phyloP scores from a whole-genome alignment of 2,888 invertebrate species.

The Tridacna gigas region DNA sequence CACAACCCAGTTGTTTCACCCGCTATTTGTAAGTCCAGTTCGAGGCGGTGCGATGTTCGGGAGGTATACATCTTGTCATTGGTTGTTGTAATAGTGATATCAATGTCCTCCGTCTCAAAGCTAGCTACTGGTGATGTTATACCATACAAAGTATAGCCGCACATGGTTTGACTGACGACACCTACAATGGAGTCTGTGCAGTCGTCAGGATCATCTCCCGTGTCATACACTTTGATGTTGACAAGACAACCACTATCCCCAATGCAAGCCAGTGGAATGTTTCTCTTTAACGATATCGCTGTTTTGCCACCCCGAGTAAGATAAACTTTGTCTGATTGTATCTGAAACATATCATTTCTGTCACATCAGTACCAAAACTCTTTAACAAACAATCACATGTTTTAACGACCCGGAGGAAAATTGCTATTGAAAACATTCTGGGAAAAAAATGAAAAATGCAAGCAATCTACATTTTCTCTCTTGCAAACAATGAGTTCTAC shows the following conservation, averaged over 20 bases:
- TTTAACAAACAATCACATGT: too few relatives aligned
- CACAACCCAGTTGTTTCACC: neutral
- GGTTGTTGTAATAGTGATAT: neutral
- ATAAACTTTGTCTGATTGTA: neutral
- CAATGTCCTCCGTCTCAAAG: conserved; percentile 4
- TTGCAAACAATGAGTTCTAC: too few relatives aligned
- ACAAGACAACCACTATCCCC: neutral
- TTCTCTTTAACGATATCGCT: neutral
- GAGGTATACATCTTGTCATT: neutral
- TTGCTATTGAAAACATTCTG: too few relatives aligned
- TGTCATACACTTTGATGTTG: conserved; percentile 2
- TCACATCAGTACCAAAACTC: too few relatives aligned
- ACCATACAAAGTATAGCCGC: neutral
- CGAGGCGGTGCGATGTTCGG: neutral
- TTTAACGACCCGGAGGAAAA: too few relatives aligned
- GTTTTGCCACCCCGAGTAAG: neutral
- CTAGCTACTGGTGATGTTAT: neutral
- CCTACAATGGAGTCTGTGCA: neutral
- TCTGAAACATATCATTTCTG: conserved; percentile 1
- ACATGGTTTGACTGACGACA: conserved; percentile 2
- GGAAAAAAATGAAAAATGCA: too few relatives aligned
- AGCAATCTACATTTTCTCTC: too few relatives aligned
- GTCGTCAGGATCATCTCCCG: neutral
- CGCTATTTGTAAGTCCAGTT: neutral
- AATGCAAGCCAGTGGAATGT: neutral